Evolutionary conservation across 2,113 vertebrate genomes (phyloP), one percentile per base, ranked within the genome.

Genomic region (Excalfactoria chinensis): DNA sequence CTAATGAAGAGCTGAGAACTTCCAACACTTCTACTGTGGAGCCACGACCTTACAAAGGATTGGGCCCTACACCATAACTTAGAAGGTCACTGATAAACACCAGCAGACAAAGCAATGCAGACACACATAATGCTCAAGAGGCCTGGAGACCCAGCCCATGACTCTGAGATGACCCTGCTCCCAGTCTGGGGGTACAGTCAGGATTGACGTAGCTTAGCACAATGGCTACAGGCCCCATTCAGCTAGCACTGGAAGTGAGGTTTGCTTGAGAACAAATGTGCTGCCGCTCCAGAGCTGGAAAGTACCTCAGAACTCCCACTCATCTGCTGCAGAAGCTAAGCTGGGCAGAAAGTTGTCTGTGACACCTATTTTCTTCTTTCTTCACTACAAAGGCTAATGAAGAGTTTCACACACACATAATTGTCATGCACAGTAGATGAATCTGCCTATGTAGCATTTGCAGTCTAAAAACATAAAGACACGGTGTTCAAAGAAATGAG

Each of bases 401-500:
- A 91, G 89, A 96, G 87, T 91, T 96, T 90, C 87, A 80, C 2
- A 58, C 74, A 94, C 87, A 60, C 56, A 22, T 93, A 91, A 89
- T 79, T 91, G 77, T 93, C 93, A 80, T 25, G 78, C 76, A 84
- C 68, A 15, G 87, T 32, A 83, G 56, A 80, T 94, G 89, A 79
- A 76, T 82, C 49, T 94, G 74, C 70, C 68, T 41, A 35, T 41
- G 64, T 8, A 0, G 37, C 34, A 25, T 51, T 87, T 26, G 2
- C 60, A 35, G 89, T 91, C 86, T 79, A 87, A 90, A 92, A 73
- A 90, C 53, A 41, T 41, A 67, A 46, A 70, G 70, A 87, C 55
- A 77, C 1, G 56, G 63, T 18, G 55, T 64, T 60, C 43, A 74
- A 2, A 6, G 56, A 83, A 77, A 87, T 62, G 64, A 88, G 67